Conservation (phyloP, 1,140 invertebrate species). For the Coptotermes formosanus region DNA sequence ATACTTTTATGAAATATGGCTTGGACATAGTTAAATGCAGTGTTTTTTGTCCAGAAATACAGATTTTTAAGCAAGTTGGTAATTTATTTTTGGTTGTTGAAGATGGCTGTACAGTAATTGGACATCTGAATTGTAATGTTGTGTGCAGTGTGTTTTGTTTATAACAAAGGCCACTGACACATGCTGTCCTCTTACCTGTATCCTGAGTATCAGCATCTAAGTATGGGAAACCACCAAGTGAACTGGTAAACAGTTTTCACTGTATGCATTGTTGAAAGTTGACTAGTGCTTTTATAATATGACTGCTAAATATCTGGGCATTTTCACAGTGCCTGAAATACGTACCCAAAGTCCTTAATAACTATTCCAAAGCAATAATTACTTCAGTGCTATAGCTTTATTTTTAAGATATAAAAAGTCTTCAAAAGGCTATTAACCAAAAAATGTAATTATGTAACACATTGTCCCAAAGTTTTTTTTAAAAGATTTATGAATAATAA, state of each 20-base stretch:
- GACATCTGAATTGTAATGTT: neutral
- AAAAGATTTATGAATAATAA: neutral
- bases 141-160: neutral
- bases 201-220: neutral
- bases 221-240: neutral
- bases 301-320: constrained; percentile 7
- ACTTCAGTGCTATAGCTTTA: neutral
- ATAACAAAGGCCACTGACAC: neutral
- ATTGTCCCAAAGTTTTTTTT: neutral
- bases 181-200: neutral
- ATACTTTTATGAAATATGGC: too few species aligned
- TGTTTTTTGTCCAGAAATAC: too few species aligned
- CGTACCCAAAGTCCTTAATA: neutral
- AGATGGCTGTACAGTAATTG: neutral
- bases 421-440: constrained; percentile 12
- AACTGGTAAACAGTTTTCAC: neutral
- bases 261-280: neutral
- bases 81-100: too few species aligned
- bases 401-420: neutral
- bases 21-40: too few species aligned
- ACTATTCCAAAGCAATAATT: constrained; percentile 7
- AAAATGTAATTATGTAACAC: neutral
- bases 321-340: neutral
- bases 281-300: neutral
- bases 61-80: too few species aligned